phyloP scores from a whole-genome alignment of 2,113 vertebrate genomes.

The Xenus cinereus region DNA sequence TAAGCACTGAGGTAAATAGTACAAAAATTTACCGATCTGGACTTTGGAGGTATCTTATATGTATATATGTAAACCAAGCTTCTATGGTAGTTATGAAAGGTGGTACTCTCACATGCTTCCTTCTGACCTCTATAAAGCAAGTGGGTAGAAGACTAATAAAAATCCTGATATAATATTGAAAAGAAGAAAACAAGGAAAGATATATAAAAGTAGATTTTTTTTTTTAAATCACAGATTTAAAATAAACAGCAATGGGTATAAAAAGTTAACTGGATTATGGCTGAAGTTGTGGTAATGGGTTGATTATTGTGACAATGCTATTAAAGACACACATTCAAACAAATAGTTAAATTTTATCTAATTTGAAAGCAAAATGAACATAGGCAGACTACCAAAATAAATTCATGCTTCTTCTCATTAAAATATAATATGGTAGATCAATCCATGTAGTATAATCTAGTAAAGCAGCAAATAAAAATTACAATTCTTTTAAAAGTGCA shows the following conservation, averaged over 20 bases:
- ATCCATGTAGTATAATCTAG: neutral
- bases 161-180: neutral
- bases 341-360: neutral
- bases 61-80: neutral
- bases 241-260: neutral
- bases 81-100: neutral
- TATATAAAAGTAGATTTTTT: neutral
- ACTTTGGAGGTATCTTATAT: neutral
- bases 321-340: neutral
- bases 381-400: neutral
- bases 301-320: neutral
- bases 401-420: neutral
- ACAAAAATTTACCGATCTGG: neutral
- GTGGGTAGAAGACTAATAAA: neutral
- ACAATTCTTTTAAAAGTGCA: neutral
- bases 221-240: neutral
- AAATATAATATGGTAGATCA: neutral
- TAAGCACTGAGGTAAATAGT: neutral
- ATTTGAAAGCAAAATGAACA: neutral
- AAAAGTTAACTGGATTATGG: neutral
- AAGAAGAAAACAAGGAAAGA: neutral
- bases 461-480: neutral
- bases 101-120: neutral
- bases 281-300: neutral
- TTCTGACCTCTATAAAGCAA: neutral